Conservation (phyloP, 2,113 vertebrate genomes). For the Dromiciops gliroides region DNA sequence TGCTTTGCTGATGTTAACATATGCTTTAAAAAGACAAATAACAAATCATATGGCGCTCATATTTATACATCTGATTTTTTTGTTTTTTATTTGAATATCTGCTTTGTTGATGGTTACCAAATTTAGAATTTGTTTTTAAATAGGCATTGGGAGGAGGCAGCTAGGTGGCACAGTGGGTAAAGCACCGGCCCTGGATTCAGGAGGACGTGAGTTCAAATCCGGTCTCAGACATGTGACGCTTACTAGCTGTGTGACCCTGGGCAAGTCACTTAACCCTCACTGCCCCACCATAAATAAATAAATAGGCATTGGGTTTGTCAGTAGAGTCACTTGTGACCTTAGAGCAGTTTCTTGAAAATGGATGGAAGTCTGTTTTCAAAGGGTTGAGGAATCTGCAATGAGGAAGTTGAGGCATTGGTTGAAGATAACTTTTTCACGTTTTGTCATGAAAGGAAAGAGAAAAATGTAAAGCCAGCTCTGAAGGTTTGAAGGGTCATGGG, state of each 20-base stretch:
- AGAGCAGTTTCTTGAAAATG: neutral
- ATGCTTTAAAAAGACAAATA: neutral
- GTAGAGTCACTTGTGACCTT: neutral
- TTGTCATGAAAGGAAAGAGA: neutral
- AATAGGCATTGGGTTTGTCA: neutral
- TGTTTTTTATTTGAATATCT: neutral
- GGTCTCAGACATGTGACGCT: too few species aligned
- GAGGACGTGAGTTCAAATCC: too few species aligned
- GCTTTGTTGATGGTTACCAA: neutral
- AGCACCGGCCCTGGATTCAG: too few species aligned
- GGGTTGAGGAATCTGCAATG: neutral
- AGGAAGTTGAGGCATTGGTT: neutral
- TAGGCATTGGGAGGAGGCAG: too few species aligned
- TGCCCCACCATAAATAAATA: too few species aligned
- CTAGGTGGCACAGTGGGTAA: too few species aligned
- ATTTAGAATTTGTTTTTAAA: neutral
- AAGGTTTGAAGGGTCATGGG: neutral
- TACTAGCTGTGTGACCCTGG: too few species aligned
- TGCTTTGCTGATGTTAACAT: neutral
- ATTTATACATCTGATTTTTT: neutral
- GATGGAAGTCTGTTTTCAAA: neutral
- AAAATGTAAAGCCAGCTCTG: neutral
- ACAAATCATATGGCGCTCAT: neutral
- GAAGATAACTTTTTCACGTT: neutral
- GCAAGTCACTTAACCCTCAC: too few species aligned